Conservation (phyloP, 2,113 vertebrate species). For the Sturnus vulgaris region DNA sequence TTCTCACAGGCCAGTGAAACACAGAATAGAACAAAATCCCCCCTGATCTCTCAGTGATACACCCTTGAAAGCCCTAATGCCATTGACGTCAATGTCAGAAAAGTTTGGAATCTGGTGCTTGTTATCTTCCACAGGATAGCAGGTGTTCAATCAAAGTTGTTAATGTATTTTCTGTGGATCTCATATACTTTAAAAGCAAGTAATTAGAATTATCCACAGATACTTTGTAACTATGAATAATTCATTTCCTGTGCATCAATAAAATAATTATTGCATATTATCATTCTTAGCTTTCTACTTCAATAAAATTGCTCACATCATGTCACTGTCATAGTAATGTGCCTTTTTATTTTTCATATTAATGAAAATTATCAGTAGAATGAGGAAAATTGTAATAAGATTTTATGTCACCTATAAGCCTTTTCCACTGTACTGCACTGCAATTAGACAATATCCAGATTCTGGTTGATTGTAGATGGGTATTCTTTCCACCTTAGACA, state of each 20-base stretch:
- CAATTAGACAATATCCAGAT: background rate
- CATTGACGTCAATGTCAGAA: background rate
- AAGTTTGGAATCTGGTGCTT: conserved; percentile 24
- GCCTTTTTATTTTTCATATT: conserved; percentile 66
- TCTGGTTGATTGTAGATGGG: background rate
- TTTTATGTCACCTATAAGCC: conserved; percentile 8
- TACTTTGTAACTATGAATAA: conserved; percentile 77
- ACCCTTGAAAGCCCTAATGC: background rate
- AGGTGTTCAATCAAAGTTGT: conserved; percentile 74
- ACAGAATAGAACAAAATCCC: background rate
- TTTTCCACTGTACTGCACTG: background rate
- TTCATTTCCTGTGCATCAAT: conserved; percentile 78
- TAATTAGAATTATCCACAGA: conserved; percentile 80
- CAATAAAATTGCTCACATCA: conserved; percentile 72
- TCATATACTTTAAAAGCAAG: conserved; percentile 75
- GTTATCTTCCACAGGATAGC: conserved; percentile 46
- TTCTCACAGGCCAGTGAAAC: background rate
- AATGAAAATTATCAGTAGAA: conserved; percentile 56
- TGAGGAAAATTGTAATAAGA: conserved; percentile 26
- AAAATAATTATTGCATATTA: conserved; percentile 80
- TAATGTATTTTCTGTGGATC: conserved; percentile 73
- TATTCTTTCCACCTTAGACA: background rate
- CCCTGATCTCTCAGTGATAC: background rate
- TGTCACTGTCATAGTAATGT: conserved; percentile 61
- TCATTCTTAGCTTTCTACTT: conserved; percentile 76